Base-by-base conservation (phyloP, 2,797 vertebrate species). In the Gila robusta region DNA sequence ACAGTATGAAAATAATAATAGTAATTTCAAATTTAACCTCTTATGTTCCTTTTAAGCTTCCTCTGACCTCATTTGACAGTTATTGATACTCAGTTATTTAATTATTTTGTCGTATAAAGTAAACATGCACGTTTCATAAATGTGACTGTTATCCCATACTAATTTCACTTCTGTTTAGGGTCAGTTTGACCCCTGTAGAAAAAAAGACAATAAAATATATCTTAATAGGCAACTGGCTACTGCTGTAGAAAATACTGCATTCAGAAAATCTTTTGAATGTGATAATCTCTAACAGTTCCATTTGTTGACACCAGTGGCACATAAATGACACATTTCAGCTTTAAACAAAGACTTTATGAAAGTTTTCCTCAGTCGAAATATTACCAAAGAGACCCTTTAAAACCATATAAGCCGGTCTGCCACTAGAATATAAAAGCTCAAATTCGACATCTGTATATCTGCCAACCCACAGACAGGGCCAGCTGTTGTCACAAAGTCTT, bases 401-500 rank as follows among this genome's bases (percentile, higher is more conserved):
- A 49, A 77, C 32, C 35, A 28, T 69, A 84, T 54, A 84, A 41
- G 23, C 72, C 11, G 10, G 67, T 84, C 72, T 84, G 82, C 47
- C 82, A 84, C 73, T 54, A 35, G 23, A 84, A 77, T 77, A 83
- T 76, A 77, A 77, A 84, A 84, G 62, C 73, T 84, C 10, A 69
- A 21, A 77, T 77, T 84, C 32, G 67, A 84, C 73, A 84, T 84
- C 73, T 41, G 73, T 69, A 28, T 69, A 54, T 37, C 77, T 87
- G 66, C 62, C 79, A 89, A 81, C 59, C 54, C 70, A 79, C 73
- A 77, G 67, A 77, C 44, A 76, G 83, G 74, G 47, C 85, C 54
- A 87, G 66, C 72, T 86, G 81, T 77, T 87, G 67, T 81, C 59
- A 81, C 72, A 69, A 32, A 82, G 84, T n/a, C 74, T 69, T n/a